Conservation (phyloP, 2,113 vertebrate genomes). For the Syrrhaptes paradoxus region DNA sequence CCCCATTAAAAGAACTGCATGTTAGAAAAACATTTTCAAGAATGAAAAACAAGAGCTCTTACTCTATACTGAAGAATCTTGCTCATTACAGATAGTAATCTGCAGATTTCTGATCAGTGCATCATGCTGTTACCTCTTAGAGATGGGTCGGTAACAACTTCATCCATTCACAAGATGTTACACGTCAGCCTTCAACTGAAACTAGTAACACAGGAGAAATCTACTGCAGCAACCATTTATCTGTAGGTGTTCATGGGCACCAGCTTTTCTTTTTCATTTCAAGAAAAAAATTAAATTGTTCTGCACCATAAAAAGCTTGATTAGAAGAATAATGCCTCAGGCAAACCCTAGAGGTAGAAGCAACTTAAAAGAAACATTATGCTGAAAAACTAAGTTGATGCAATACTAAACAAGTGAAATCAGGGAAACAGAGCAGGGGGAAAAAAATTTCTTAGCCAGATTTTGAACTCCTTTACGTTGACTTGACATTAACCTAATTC, state of each 20-base stretch:
- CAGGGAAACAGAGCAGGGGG: accelerated
- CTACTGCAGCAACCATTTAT: not conserved
- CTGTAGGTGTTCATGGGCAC: not conserved
- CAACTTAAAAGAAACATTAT: slow-evolving; percentile 53
- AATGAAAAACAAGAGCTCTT: not conserved
- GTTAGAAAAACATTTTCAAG: not conserved
- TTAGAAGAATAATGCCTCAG: slow-evolving; percentile 58
- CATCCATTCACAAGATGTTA: not conserved
- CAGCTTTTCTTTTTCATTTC: not conserved
- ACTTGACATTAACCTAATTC: not conserved
- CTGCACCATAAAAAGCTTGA: slow-evolving; percentile 32
- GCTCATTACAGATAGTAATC: not conserved
- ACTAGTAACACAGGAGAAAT: not conserved
- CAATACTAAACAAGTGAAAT: slow-evolving; percentile 63
- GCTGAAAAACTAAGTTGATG: slow-evolving; percentile 44
- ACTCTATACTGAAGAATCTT: not conserved
- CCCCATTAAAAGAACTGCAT: not conserved
- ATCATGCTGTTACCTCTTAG: not conserved
- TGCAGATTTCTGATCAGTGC: not conserved
- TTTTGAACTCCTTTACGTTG: not conserved
- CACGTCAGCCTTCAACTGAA: not conserved
- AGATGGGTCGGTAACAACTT: accelerated
- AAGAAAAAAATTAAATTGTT: not conserved
- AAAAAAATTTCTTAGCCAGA: not conserved
- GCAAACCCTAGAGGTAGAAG: slow-evolving; percentile 58